Evolutionary conservation across 2,797 vertebrate species (phyloP).

Genomic region (Esox lucius): DNA sequence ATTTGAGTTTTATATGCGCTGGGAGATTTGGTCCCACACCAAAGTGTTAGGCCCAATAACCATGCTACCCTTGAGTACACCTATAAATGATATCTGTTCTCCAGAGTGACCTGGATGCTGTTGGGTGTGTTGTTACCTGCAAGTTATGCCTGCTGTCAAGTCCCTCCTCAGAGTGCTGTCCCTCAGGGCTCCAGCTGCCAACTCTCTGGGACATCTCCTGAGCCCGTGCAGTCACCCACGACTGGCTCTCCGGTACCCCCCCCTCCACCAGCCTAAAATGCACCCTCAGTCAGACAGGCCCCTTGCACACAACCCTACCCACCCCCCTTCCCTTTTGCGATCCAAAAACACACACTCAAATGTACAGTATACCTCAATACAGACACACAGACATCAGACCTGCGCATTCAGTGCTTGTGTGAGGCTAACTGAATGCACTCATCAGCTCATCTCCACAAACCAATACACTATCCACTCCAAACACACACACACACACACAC

Average conservation of each 20-base stretch:
- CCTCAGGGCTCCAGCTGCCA: slow-evolving; percentile 92
- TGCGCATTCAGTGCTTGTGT: slow-evolving; percentile 1
- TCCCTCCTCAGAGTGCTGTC: slow-evolving; percentile 73
- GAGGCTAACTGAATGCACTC: slow-evolving; percentile 5
- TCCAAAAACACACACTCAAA: background rate
- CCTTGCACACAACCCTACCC: slow-evolving; percentile 2
- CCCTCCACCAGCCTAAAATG: slow-evolving; percentile 75
- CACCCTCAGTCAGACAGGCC: slow-evolving; percentile 25
- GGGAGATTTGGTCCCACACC: too few species aligned
- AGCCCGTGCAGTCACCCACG: slow-evolving; percentile 92
- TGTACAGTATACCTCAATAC: background rate
- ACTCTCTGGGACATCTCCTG: slow-evolving; percentile 94
- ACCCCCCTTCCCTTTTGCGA: background rate
- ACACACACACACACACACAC: slow-evolving; percentile 11
- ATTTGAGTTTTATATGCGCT: too few species aligned
- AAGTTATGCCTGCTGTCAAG: slow-evolving; percentile 84
- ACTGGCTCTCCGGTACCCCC: slow-evolving; percentile 86
- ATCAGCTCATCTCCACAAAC: slow-evolving; percentile 8
- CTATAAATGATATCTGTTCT: too few species aligned
- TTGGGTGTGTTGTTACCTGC: slow-evolving; percentile 78
- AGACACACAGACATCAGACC: background rate
- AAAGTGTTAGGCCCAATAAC: too few species aligned
- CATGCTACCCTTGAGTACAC: too few species aligned
- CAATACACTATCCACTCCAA: background rate
- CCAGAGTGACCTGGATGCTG: too few species aligned